Evolutionary conservation across 2,888 invertebrate genomes (phyloP).

Genomic region (Netelia melanura): DNA sequence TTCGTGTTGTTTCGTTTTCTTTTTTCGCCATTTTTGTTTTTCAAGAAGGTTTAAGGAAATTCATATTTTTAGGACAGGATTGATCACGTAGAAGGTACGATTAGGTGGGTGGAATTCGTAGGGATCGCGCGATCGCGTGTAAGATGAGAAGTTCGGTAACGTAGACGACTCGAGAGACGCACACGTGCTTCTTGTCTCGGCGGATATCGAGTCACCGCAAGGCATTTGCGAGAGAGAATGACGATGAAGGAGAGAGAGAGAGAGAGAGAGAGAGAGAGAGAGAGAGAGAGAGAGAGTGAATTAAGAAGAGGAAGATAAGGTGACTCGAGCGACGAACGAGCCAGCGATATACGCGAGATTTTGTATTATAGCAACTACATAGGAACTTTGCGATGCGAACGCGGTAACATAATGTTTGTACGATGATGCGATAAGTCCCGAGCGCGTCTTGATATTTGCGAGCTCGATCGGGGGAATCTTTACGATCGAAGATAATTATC

Average conservation of each 20-base stretch:
- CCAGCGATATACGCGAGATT: slow-evolving; percentile 54
- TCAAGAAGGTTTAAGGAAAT: not conserved
- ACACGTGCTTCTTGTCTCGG: slow-evolving; percentile 66
- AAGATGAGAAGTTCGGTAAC: slow-evolving; percentile 58
- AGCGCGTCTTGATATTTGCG: slow-evolving; percentile 14
- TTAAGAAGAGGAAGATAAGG: slow-evolving; percentile 41
- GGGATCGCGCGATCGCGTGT: slow-evolving; percentile 26
- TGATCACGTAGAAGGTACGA: slow-evolving; percentile 1
- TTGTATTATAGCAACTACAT: slow-evolving; percentile 23
- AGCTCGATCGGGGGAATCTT: slow-evolving; percentile 22
- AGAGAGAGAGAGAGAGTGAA: not conserved
- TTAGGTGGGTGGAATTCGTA: not conserved
- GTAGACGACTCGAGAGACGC: slow-evolving; percentile 34
- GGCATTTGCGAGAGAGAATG: slow-evolving; percentile 27
- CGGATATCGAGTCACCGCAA: slow-evolving; percentile 61
- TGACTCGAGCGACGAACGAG: slow-evolving; percentile 61
- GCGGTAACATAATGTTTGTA: slow-evolving; percentile 9
- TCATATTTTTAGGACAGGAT: not conserved
- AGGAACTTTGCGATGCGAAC: not conserved
- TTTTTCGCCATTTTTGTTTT: not conserved
- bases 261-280: not conserved
- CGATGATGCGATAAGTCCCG: slow-evolving; percentile 34
- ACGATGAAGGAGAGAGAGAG: not conserved
- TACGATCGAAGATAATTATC: not conserved
- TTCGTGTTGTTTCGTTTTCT: not conserved